These are phyloP conservation scores for Phortica okadai DNA, from an alignment of 2,888 invertebrate species.

Conservation along the genomic window DNA sequence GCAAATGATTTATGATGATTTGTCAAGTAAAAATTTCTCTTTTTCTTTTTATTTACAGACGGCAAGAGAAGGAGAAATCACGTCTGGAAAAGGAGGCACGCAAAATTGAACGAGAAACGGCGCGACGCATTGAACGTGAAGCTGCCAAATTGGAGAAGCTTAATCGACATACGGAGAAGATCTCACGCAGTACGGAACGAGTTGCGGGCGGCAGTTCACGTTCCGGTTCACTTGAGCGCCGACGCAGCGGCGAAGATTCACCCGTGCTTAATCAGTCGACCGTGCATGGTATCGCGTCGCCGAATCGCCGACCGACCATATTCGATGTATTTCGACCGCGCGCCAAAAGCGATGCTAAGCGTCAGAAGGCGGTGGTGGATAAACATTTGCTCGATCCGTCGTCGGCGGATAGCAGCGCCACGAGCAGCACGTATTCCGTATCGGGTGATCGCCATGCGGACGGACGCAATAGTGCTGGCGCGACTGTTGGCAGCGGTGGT, in stretches of 20 bases:
- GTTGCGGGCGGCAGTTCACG: conserved; percentile 72
- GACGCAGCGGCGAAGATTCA: conserved; percentile 76
- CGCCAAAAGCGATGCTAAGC: conserved; percentile 85
- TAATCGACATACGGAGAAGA: conserved; percentile 75
- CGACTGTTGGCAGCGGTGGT: conserved; percentile 45
- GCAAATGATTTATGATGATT: not conserved
- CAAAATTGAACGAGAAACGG: conserved; percentile 75
- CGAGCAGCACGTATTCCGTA: conserved; percentile 69
- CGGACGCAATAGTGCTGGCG: conserved; percentile 60
- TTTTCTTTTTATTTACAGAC: conserved; percentile 53
- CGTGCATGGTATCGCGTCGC: conserved; percentile 80
- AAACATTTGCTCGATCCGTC: conserved; percentile 69
- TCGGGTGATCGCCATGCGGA: conserved; percentile 52
- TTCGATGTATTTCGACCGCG: conserved; percentile 89
- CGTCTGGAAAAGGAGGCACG: conserved; percentile 75
- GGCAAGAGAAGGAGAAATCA: conserved; percentile 75
- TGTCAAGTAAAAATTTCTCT: not conserved
- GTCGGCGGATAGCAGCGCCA: conserved; percentile 71
- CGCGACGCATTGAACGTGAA: conserved; percentile 74
- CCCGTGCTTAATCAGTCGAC: conserved; percentile 76
- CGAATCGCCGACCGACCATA: conserved; percentile 84
- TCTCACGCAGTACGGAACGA: conserved; percentile 76
- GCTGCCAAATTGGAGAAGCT: conserved; percentile 76
- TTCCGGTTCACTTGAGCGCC: conserved; percentile 75
- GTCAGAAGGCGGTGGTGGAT: conserved; percentile 60